Evolutionary conservation across 1,140 invertebrate species (phyloP), one percentile per base, ranked within the genome.

Genomic region (Ditylenchus dipsaci): DNA sequence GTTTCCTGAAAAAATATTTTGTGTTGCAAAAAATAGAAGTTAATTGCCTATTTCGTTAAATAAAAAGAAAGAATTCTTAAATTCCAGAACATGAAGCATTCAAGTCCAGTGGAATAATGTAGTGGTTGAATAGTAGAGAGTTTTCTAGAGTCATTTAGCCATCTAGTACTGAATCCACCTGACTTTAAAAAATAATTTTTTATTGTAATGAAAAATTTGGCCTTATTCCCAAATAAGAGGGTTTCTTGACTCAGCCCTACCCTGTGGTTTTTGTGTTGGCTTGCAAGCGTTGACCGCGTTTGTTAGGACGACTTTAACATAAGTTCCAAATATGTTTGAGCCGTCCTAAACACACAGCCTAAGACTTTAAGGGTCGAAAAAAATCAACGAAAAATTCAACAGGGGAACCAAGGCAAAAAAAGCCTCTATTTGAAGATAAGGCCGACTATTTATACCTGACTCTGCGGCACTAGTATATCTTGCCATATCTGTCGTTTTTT

Each of bases 1-100:
- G 23, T 71, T 73, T 27, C 56, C 69, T 70, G 29, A 61, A 72
- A 43, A 19, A 30, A 58, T 29, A 29, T 7, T 26, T 65, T 38
- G 88, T 83, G 30, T 90, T 89, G 17, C 90, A 88, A 64, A 87
- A 87, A 82, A 0, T 88, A 88, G 23, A 77, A 90, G 93, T 65
- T 88, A 1, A 89, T 90, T 0, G 86, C 88, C 88, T 26, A 75
- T 65, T 57, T 76, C 43, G 29, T 75, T 21, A 60, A 79, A 82
- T 80, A 85, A 79, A 21, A 70, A 7, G 69, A 67, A 27, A 86
- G 60, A 26, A 85, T 77, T 26, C 74, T 71, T 70, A 84, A 80
- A 74, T 84, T 85, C n/a, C 78, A 74, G 62, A 81, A 85, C 15
- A 86, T 63, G 56, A 81, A 53, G 82, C 78, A 71, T 86, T 86